Evolutionary conservation across 2,888 invertebrate species (phyloP), one percentile per base, ranked within the genome.

Genomic region (Alcis repandata): DNA sequence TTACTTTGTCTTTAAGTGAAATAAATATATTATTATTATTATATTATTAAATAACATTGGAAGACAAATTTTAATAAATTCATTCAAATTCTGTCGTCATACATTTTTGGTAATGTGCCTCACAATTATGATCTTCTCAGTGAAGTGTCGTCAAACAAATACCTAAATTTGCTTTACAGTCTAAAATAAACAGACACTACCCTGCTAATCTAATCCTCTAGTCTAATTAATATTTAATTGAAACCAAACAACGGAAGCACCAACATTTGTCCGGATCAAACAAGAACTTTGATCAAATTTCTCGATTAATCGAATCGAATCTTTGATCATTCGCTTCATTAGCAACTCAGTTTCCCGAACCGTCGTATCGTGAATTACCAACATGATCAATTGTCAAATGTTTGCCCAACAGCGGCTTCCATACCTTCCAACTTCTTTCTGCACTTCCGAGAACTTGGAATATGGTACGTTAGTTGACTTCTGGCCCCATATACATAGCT

Each of bases 401-500:
- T 66, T 66, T 66, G 57, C 8, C 33, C 19, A 64, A 52, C 38
- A 20, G 63, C 53, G 33, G 60, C 60, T 66, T 58, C 65, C 60
- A 54, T 49, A 19, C 59, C 49, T 64, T 49, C 56, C 56, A 57
- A 52, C 38, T 51, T 45, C 43, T 11, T 54, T 56, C 36, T 46
- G 60, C 45, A 66, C 46, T 66, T 66, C 65, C 57, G 20, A 67
- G 72, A 70, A 72, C 33, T 65, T 22, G 45, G 48, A 68, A 59
- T 62, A 64, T 20, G 54, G 65, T 60, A 59, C 62, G 59, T 27
- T 48, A 43, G 41, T 9, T 60, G 68, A 68, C 68, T 68, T 67
- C 67, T 60, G 54, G 53, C 20, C 56, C 22, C n/a, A 43, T 45
- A 3, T 38, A 52, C 6, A 38, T 32, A 9, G 19, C 19, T 7